Evolutionary conservation across 2,888 invertebrate genomes (phyloP).

Genomic region (Macrosiphum euphorbiae): DNA sequence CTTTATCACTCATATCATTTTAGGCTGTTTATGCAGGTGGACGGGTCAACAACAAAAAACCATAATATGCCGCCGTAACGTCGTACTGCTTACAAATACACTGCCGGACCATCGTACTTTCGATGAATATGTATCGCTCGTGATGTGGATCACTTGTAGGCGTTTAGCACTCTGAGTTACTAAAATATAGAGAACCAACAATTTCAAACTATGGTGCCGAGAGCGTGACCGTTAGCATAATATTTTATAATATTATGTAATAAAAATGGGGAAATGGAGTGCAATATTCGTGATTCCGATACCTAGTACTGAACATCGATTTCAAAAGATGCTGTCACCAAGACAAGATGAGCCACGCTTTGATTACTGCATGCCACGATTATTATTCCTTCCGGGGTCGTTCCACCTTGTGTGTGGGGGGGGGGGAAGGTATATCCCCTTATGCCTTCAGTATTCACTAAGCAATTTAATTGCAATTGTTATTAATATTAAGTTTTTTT

Average conservation of each 20-base stretch:
- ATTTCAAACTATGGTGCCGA: background rate
- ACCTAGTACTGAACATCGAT: background rate
- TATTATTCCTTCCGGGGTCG: background rate
- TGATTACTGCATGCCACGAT: background rate
- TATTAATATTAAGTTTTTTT: background rate
- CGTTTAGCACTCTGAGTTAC: background rate
- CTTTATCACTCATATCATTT: background rate
- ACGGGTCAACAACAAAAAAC: background rate
- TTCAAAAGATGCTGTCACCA: no score
- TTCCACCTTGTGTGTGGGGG: background rate
- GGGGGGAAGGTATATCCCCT: background rate
- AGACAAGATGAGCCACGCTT: background rate
- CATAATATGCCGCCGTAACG: background rate
- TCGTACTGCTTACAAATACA: background rate
- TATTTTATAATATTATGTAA: background rate
- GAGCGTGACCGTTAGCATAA: background rate
- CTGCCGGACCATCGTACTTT: accelerated
- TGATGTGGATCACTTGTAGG: background rate
- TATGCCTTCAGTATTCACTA: background rate
- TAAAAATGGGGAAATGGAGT: background rate
- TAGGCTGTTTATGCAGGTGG: background rate
- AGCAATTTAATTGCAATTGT: background rate
- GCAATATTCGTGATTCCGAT: background rate
- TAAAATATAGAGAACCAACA: background rate
- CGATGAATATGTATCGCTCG: background rate